Evolutionary conservation across 2,113 vertebrate species (phyloP), one percentile per base, ranked within the genome.

Genomic region (Helogale parvula): DNA sequence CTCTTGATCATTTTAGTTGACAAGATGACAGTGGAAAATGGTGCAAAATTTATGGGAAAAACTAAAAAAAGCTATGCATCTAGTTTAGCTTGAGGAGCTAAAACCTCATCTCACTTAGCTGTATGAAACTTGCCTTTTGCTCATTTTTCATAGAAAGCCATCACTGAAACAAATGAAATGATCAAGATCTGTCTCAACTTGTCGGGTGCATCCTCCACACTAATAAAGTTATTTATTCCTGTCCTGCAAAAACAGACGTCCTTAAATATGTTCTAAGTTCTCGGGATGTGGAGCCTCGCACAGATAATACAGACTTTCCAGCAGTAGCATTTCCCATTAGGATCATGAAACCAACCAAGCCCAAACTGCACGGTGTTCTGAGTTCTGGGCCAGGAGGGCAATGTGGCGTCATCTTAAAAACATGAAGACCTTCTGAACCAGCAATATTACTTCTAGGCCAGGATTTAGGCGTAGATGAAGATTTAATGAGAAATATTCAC

Each of bases 211-310:
- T 63, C 50, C 19, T 16, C 72, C 63, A 35, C 77, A 84, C 38
- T 71, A 77, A 63, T 50, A 41, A 83, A 29, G 2, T 31, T 41
- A 82, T 38, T 54, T 76, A 65, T 47, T 50, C 27, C 21, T 27
- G n/a, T 60, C 38, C 6, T 50, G 31, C 33, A 29, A 63, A 88
- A 92, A 94, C 0, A 72, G 27, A 90, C 45, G 60, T 89, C 25
- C n/a, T 88, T 63, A 92, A 65, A 93, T 71, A 79, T 54, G 90
- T 14, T 84, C 88, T 52, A 38, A 69, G 35, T 94, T 91, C 83
- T 57, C 88, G 52, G 94, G 77, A 79, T 3, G 8, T 38, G 16
- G 27, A 66, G 29, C 65, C 65, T 54, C 38, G 45, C 33, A 66
- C 35, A 92, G 4, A 54, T 31, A 29, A 72, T 57, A 65, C 0